Percentiles rank a stretch among this genome's conserved stretches.
Evolutionary conservation across 2,888 invertebrate species (phyloP).

Genomic region (Eupithecia subumbrata): DNA sequence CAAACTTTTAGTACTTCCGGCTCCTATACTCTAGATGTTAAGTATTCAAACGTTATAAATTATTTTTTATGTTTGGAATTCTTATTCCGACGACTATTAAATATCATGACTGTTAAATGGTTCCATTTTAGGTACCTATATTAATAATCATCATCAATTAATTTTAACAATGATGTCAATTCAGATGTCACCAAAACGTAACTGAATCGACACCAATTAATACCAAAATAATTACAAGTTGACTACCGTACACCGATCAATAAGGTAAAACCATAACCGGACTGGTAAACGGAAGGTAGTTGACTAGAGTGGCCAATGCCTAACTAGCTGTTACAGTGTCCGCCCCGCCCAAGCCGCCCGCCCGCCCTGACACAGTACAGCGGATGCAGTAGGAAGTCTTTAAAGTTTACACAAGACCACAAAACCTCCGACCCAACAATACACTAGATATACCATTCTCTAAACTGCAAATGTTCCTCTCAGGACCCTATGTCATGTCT

Average conservation of each 20-base stretch:
- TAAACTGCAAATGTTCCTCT: too few relatives aligned
- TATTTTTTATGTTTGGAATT: too few relatives aligned
- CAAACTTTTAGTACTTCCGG: too few relatives aligned
- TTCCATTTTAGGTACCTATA: too few relatives aligned
- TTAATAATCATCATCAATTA: neutral
- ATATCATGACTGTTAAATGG: too few relatives aligned
- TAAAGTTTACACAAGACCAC: too few relatives aligned
- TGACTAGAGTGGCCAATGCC: slow-evolving; percentile 47
- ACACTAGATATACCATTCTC: too few relatives aligned
- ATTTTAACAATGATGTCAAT: neutral
- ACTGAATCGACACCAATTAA: neutral
- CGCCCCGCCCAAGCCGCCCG: slow-evolving; percentile 39
- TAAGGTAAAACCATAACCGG: neutral
- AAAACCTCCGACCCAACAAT: too few relatives aligned
- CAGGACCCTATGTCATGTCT: too few relatives aligned
- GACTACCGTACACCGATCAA: neutral
- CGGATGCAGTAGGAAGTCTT: slow-evolving; percentile 22
- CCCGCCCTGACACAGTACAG: slow-evolving; percentile 11
- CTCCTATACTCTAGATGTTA: too few relatives aligned
- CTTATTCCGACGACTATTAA: too few relatives aligned
- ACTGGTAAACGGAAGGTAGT: slow-evolving; percentile 27
- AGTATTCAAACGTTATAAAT: too few relatives aligned
- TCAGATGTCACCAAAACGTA: neutral
- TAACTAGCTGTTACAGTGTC: slow-evolving; percentile 49
- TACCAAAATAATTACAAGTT: neutral